Percentiles rank a stretch among this genome's conserved stretches.
phyloP scores from a whole-genome alignment of 1,140 invertebrate species.

The Drosophila varians region DNA sequence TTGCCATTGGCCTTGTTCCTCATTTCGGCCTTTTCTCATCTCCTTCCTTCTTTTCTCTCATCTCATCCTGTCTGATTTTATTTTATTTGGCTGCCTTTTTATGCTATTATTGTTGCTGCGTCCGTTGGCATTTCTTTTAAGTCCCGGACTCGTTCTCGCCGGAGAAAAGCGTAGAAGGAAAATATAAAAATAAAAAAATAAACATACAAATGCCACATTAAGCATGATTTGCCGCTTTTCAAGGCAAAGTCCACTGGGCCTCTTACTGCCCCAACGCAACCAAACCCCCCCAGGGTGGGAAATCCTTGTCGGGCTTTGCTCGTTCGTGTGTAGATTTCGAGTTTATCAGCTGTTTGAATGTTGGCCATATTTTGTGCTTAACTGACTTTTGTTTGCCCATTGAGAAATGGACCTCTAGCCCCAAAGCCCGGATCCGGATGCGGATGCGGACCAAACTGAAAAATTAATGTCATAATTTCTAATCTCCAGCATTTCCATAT shows the following conservation, averaged over 20 bases:
- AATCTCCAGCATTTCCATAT: slow-evolving; percentile 78
- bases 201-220: slow-evolving; percentile 78
- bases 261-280: slow-evolving; percentile 21
- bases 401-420: slow-evolving; percentile 26
- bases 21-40: slow-evolving; percentile 11
- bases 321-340: slow-evolving; percentile 61
- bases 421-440: not conserved
- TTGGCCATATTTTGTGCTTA: slow-evolving; percentile 66
- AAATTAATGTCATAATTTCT: slow-evolving; percentile 82
- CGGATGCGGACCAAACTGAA: slow-evolving; percentile 16
- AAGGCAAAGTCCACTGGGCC: slow-evolving; percentile 57
- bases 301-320: slow-evolving; percentile 43
- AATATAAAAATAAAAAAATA: slow-evolving; percentile 58
- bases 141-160: slow-evolving; percentile 64
- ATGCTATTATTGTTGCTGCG: slow-evolving; percentile 58
- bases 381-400: slow-evolving; percentile 63
- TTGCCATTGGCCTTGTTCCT: slow-evolving; percentile 32
- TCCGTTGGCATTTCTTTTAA: slow-evolving; percentile 66
- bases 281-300: not conserved
- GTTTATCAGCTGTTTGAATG: slow-evolving; percentile 73
- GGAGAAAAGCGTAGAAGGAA: slow-evolving; percentile 28
- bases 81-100: slow-evolving; percentile 74
- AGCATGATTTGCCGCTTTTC: slow-evolving; percentile 79
- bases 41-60: slow-evolving; percentile 10
- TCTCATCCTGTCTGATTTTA: slow-evolving; percentile 51